Base-by-base conservation (phyloP, 1,140 invertebrate genomes). In the Metaphire vulgaris region DNA sequence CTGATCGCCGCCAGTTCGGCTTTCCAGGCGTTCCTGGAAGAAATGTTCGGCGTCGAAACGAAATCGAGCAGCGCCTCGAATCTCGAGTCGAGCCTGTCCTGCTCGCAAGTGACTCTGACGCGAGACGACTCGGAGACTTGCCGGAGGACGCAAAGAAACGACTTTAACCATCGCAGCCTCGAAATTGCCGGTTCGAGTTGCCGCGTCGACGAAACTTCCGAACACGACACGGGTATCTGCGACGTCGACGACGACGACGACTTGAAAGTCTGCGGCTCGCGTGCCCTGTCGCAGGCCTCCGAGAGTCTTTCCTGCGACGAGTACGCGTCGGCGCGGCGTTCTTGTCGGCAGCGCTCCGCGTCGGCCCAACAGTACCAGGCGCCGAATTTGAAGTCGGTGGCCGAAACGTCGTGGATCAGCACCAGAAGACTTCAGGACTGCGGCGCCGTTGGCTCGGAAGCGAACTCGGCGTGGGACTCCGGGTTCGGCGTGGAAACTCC, bases 1-100 rank as follows among this genome's bases (percentile, higher is more conserved):
- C 84, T 97, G 79, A 92, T 93, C 15, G 91, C 92, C 0, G 91
- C 92, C 28, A 94, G 92, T 34, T 90, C 90, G 68, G 90, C 91
- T 26, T 93, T 97, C 80, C 90, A 92, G 82, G 88, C 92, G 16
- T 88, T 96, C 0, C 89, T 97, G 31, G 91, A 90, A n/a, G n/a
- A n/a, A n/a, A n/a, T n/a, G n/a, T n/a, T n/a, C n/a, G n/a, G n/a
- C n/a, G n/a, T n/a, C n/a, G 86, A 91, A 76, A 89, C 95, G 79
- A 92, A 91, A 79, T 93, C 92, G 84, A 83, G 92, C 6, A 31
- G n/a, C 14, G 31, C 26, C 2, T 26, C n/a, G 31, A n/a, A n/a
- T n/a, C n/a, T n/a, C n/a, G n/a, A n/a, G n/a, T 6, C 6, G 6
- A 69, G 67, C 67, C 6, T 6, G 41, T 12, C 41, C 6, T 56